Evolutionary conservation across 2,113 vertebrate species (phyloP).

Genomic region (Paradoxurus hermaphroditus): DNA sequence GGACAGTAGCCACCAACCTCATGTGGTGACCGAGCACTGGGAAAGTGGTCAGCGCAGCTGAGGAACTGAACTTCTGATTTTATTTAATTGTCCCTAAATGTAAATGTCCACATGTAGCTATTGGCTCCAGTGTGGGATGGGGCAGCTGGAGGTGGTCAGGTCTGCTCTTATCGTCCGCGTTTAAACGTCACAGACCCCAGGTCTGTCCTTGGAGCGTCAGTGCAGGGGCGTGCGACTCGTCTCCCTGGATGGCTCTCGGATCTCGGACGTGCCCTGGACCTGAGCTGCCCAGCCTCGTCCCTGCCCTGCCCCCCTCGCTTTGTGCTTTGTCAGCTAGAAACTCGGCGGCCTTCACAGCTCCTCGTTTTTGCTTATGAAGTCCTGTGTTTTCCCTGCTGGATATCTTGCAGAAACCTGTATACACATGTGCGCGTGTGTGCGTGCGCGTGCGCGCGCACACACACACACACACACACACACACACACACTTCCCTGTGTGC

Average conservation of each 20-base stretch:
- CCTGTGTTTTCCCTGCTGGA: background rate
- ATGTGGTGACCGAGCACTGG: background rate
- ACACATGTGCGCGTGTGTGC: accelerated
- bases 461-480: background rate
- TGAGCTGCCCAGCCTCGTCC: background rate
- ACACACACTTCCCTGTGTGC: background rate
- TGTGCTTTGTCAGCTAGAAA: background rate
- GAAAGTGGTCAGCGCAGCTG: too few species aligned
- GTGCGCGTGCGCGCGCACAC: accelerated
- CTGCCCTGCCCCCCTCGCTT: accelerated
- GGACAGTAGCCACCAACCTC: background rate
- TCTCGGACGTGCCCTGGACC: accelerated
- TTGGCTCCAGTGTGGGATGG: background rate
- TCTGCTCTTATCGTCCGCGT: background rate
- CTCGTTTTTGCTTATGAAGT: too few species aligned
- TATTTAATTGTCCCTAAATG: background rate
- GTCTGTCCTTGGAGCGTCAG: accelerated
- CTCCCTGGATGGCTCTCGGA: accelerated
- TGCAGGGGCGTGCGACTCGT: background rate
- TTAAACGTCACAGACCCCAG: background rate
- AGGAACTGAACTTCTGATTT: background rate
- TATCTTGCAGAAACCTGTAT: background rate
- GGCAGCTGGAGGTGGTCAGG: accelerated
- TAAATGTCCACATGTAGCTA: accelerated
- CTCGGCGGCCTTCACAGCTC: accelerated